Evolutionary conservation across 2,888 invertebrate genomes (phyloP).

Genomic region (Lagria hirta): DNA sequence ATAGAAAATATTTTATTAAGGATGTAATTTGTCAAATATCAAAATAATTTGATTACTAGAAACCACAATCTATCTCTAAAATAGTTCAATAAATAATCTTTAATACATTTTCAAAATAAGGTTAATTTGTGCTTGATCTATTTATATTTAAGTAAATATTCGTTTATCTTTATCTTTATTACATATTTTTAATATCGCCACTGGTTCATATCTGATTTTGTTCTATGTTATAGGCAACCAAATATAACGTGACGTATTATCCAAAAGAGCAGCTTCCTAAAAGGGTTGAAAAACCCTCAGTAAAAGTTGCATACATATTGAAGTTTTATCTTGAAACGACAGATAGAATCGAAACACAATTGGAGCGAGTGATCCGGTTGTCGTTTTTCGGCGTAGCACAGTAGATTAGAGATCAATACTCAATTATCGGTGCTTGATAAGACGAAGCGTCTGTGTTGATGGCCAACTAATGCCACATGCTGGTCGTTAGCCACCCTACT

Average conservation of each 20-base stretch:
- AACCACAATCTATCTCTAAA: too few species aligned
- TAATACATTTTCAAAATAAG: too few species aligned
- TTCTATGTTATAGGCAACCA: slow-evolving; percentile 6
- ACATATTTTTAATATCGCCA: too few species aligned
- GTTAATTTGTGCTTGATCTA: too few species aligned
- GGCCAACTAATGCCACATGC: slow-evolving; percentile 52
- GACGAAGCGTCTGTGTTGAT: slow-evolving; percentile 50
- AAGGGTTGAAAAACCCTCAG: background rate
- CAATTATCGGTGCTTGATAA: slow-evolving; percentile 55
- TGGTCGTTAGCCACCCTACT: slow-evolving; percentile 50
- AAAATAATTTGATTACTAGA: too few species aligned
- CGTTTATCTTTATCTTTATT: too few species aligned
- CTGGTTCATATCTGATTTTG: background rate
- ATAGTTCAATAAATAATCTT: too few species aligned
- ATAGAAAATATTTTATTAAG: too few species aligned
- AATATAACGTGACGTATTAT: background rate
- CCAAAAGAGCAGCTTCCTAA: background rate
- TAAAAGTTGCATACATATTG: background rate
- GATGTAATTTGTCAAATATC: too few species aligned
- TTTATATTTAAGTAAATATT: too few species aligned
- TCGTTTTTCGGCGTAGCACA: slow-evolving; percentile 39
- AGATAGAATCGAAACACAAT: slow-evolving; percentile 37
- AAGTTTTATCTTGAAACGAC: slow-evolving; percentile 12
- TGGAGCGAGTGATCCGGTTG: slow-evolving; percentile 33
- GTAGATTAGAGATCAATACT: slow-evolving; percentile 54